A percentile compares a stretch with the other conserved stretches of the same genome.
phyloP scores from a whole-genome alignment of 2,113 vertebrate genomes.

The Tachycineta bicolor region DNA sequence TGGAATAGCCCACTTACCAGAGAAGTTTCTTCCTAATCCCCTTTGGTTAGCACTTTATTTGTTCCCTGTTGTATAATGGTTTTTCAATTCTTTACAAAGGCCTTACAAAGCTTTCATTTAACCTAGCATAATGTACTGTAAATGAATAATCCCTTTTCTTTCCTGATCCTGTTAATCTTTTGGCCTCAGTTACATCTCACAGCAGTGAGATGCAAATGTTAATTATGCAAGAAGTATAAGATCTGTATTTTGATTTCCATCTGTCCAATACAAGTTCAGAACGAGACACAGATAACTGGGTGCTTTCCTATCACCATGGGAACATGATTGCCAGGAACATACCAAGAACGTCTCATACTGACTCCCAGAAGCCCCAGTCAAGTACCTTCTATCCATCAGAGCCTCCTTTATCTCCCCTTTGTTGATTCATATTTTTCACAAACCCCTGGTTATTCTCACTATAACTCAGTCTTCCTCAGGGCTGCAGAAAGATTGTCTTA shows the following conservation, averaged over 20 bases:
- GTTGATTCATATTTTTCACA: not conserved
- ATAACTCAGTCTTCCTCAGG: not conserved
- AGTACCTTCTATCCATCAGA: not conserved
- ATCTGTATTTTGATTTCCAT: conserved; percentile 65
- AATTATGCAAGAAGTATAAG: conserved; percentile 58
- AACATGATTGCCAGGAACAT: conserved; percentile 37
- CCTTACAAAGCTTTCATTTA: conserved; percentile 66
- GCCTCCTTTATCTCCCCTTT: not conserved
- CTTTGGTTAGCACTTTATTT: conserved; percentile 60
- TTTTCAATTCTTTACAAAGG: conserved; percentile 65
- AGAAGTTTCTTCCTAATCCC: conserved; percentile 66
- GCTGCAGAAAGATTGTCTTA: not conserved
- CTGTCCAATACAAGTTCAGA: conserved; percentile 46
- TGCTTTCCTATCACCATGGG: conserved; percentile 43
- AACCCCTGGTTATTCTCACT: not conserved
- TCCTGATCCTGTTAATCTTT: conserved; percentile 68
- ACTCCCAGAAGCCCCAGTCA: conserved; percentile 20
- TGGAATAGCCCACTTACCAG: conserved; percentile 23
- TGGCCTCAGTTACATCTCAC: conserved; percentile 55
- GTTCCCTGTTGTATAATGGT: conserved; percentile 62
- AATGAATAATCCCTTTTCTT: conserved; percentile 70
- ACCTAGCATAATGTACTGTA: conserved; percentile 67
- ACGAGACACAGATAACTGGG: conserved; percentile 20
- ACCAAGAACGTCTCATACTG: conserved; percentile 15
- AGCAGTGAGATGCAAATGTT: conserved; percentile 59